Conservation (phyloP, 2,888 invertebrate species). For the Chalcosyrphus nemorum region DNA sequence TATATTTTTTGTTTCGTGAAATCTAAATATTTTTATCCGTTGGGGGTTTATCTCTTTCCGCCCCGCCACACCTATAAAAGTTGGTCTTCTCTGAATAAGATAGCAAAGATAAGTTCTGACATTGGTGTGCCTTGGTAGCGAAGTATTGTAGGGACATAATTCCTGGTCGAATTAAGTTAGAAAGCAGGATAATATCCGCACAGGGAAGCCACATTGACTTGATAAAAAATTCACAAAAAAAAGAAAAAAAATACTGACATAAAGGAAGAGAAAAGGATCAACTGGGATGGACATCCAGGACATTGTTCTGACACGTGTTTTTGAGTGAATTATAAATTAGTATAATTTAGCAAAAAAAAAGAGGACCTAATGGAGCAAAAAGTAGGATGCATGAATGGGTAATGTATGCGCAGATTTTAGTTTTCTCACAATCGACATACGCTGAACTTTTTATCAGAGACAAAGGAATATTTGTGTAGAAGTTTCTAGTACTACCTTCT, state of each 20-base stretch:
- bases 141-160: constrained; percentile 16
- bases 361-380: background rate
- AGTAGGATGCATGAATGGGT: background rate
- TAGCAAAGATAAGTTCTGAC: constrained; percentile 4
- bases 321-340: constrained; percentile 5
- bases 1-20: background rate
- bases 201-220: constrained; percentile 32
- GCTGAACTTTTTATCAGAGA: background rate
- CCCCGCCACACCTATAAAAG: constrained; percentile 14
- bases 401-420: background rate
- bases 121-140: background rate
- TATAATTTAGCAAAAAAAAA: constrained; percentile 8
- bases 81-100: constrained; percentile 18
- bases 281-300: background rate
- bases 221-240: background rate
- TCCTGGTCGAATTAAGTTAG: constrained; percentile 7
- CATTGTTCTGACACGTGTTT: constrained; percentile 18
- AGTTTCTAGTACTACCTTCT: no score
- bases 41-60: background rate
- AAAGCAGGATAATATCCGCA: constrained; percentile 27
- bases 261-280: background rate
- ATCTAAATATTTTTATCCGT: constrained; percentile 11
- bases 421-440: background rate
- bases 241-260: background rate
- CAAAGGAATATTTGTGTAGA: no score